These are phyloP conservation scores for Epirrhoe alternata DNA, from an alignment of 2,888 invertebrate species.

Conservation along the genomic window DNA sequence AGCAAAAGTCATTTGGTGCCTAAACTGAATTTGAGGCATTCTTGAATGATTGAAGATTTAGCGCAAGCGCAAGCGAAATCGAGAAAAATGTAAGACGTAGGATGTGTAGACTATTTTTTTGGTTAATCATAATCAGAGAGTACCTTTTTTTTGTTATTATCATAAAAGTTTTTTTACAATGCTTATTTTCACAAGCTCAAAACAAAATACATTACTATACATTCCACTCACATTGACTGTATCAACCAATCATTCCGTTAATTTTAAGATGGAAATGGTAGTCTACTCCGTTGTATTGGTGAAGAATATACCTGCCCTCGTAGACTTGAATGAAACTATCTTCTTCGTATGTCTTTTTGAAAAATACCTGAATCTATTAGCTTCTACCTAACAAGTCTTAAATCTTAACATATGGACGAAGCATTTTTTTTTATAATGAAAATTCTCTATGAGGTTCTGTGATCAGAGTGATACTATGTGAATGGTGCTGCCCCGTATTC, in stretches of 20 bases:
- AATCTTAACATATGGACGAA: conserved; percentile 3
- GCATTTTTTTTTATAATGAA: background rate
- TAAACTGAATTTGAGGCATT: too few relatives aligned
- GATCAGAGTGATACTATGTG: conserved; percentile 75
- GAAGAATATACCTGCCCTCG: conserved; percentile 35
- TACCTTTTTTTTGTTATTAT: too few relatives aligned
- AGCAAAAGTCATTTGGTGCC: too few relatives aligned
- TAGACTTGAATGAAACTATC: conserved; percentile 34
- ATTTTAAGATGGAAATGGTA: conserved; percentile 34
- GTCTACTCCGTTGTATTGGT: conserved; percentile 28
- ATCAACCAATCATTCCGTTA: conserved; percentile 30
- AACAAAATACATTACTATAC: background rate
- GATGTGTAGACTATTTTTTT: too few relatives aligned
- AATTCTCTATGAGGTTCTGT: conserved; percentile 76
- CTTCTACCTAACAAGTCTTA: conserved; percentile 22
- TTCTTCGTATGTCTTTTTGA: conserved; percentile 20
- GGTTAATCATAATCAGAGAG: too few relatives aligned
- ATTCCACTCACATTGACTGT: conserved; percentile 6
- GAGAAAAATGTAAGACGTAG: too few relatives aligned
- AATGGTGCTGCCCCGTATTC: conserved; percentile 83
- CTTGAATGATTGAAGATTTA: too few relatives aligned
- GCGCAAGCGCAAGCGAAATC: too few relatives aligned
- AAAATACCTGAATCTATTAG: conserved; percentile 31
- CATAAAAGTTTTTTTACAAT: too few relatives aligned
- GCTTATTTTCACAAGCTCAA: too few relatives aligned